These are phyloP conservation scores for Biston stratarius DNA, from an alignment of 2,888 invertebrate species.

Conservation along the genomic window DNA sequence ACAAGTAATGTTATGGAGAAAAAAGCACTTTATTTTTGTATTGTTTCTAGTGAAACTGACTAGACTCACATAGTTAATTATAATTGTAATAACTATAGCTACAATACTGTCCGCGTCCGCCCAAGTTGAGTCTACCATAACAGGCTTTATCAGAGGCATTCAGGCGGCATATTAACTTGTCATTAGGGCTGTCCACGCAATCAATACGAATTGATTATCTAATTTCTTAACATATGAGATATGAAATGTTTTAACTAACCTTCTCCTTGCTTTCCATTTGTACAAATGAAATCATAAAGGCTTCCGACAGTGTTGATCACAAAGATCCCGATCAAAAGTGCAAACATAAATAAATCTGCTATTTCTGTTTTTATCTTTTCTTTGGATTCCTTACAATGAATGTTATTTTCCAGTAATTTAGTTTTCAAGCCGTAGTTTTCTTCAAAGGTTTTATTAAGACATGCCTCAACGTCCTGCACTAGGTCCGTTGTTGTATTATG, in stretches of 20 bases:
- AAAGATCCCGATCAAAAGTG: conserved; percentile 57
- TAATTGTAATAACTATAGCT: too few species aligned
- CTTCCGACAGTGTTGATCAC: conserved; percentile 67
- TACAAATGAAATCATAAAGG: conserved; percentile 56
- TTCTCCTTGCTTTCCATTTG: conserved; percentile 56
- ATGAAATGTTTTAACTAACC: conserved; percentile 4
- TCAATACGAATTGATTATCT: too few species aligned
- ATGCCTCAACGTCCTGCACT: conserved; percentile 62
- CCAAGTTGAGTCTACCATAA: too few species aligned
- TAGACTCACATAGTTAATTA: too few species aligned
- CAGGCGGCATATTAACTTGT: too few species aligned
- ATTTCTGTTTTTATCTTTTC: conserved; percentile 42
- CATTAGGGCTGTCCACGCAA: too few species aligned
- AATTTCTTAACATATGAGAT: too few species aligned
- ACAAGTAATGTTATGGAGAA: too few species aligned
- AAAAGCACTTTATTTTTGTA: too few species aligned
- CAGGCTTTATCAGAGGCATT: too few species aligned
- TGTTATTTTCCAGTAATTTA: conserved; percentile 51
- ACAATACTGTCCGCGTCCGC: too few species aligned
- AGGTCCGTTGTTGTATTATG: conserved; percentile 50
- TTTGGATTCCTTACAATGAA: conserved; percentile 62
- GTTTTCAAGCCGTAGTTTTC: conserved; percentile 61
- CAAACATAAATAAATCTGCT: conserved; percentile 54
- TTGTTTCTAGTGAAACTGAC: too few species aligned
- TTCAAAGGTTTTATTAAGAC: conserved; percentile 67